Base-by-base conservation (phyloP, 2,113 vertebrate species). In the Canis aureus region DNA sequence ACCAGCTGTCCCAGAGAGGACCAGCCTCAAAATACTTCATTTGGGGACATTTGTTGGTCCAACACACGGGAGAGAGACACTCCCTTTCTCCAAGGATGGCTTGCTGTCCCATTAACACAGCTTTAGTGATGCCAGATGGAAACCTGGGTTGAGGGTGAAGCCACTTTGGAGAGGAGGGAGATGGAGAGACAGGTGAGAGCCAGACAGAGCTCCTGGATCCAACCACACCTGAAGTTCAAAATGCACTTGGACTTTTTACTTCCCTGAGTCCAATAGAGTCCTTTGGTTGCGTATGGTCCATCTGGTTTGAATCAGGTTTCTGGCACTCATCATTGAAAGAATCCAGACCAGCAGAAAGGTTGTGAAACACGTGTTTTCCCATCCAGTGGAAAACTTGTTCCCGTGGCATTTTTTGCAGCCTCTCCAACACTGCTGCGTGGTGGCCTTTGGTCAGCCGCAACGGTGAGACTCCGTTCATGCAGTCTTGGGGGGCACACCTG, bases 91-190 rank as follows among this genome's bases (percentile, higher is more conserved):
- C 22, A 71, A 66, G 49, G 49, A 67, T 17, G 49, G 74, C 20
- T n/a, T 27, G 11, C 3, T 16, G 11, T 3, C 13, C 38, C 57
- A 29, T 38, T 12, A 35, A 6, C 0, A 0, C 1, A 23, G 53
- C 43, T 25, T 62, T 35, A 9, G 17, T 2, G 7, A 12, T 23
- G 60, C 27, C 35, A 13, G 4, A 1, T 19, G 79, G 92, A 5
- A 13, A 74, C 51, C 69, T 73, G 78, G 84, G 80, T 67, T 23
- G 43, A 76, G 35, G 16, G 23, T 1, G 43, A 25, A 51, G 29
- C 23, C 23, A 29, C 15, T 35, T 17, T n/a, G 23, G 38, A 94
- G 60, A 80, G 64, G 29, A 67, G 23, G 91, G 74, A 35, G 53
- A 25, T 4, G 43, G 9, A 64, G 51, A 13, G n/a, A 64, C 11